Evolutionary conservation across 2,797 vertebrate genomes (phyloP).

Genomic region (Loris lydekkerianus): DNA sequence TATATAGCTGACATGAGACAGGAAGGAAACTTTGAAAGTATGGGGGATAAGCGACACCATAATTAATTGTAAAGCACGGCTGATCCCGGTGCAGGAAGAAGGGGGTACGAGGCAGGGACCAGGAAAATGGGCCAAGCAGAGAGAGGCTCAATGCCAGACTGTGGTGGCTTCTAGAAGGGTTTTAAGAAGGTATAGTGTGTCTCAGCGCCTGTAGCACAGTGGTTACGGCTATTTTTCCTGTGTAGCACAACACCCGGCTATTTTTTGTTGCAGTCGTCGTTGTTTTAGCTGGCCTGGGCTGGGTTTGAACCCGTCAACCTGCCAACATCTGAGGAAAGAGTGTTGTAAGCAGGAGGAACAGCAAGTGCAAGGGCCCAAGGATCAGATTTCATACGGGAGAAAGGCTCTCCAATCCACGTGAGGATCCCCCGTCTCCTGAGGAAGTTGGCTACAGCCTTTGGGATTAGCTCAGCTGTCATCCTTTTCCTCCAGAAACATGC

Average conservation of each 20-base stretch:
- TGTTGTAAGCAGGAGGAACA: neutral
- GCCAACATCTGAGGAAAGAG: neutral
- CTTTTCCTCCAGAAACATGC: neutral
- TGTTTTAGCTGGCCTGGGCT: no score
- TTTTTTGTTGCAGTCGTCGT: no score
- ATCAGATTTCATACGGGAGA: neutral
- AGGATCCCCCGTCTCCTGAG: neutral
- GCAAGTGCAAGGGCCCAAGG: neutral
- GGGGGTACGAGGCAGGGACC: neutral
- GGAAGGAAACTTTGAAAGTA: neutral
- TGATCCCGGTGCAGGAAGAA: neutral
- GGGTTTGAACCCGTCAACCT: no score
- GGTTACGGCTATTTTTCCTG: no score
- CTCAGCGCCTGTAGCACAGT: no score
- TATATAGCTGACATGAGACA: neutral
- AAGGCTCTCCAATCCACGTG: neutral
- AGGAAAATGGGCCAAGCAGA: neutral
- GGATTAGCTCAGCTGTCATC: neutral
- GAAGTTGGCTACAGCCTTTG: neutral
- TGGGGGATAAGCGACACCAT: neutral
- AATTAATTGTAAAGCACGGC: neutral
- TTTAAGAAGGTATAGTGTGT: no score
- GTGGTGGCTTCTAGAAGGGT: neutral
- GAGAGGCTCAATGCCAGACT: neutral
- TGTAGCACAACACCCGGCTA: no score